These are phyloP conservation scores for Telmatochromis bifrenatus DNA, from an alignment of 2,113 vertebrate genomes.

Conservation along the genomic window DNA sequence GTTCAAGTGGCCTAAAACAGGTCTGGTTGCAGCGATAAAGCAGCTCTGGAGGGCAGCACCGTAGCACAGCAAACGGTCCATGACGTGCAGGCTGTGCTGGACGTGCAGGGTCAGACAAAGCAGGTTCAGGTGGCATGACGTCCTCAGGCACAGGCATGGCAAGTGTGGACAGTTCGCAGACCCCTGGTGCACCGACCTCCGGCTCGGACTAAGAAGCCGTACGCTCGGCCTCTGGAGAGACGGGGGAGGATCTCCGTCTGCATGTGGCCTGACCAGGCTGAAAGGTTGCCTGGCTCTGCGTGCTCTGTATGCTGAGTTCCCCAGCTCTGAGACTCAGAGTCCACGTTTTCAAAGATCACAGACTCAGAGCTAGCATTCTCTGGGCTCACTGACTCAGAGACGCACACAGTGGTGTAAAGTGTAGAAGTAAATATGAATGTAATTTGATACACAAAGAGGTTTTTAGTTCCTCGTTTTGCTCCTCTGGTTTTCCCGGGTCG, in stretches of 20 bases:
- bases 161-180: background rate
- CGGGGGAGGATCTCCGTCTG: background rate
- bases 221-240: background rate
- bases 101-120: background rate
- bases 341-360: background rate
- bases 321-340: background rate
- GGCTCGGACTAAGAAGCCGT: background rate
- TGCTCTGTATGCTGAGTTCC: background rate
- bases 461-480: background rate
- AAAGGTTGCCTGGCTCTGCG: background rate
- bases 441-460: background rate
- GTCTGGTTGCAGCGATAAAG: no score
- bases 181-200: background rate
- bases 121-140: background rate
- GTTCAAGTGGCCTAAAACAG: no score
- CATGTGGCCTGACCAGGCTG: rapidly evolving
- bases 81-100: background rate
- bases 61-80: no score
- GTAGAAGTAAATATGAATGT: background rate
- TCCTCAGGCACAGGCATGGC: background rate
- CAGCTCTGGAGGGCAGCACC: no score
- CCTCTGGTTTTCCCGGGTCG: background rate
- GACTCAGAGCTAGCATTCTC: background rate
- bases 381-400: background rate
- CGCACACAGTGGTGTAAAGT: background rate